Evolutionary conservation across 2,113 vertebrate species (phyloP), one percentile per base, ranked within the genome.

Genomic region (Alethe diademata): DNA sequence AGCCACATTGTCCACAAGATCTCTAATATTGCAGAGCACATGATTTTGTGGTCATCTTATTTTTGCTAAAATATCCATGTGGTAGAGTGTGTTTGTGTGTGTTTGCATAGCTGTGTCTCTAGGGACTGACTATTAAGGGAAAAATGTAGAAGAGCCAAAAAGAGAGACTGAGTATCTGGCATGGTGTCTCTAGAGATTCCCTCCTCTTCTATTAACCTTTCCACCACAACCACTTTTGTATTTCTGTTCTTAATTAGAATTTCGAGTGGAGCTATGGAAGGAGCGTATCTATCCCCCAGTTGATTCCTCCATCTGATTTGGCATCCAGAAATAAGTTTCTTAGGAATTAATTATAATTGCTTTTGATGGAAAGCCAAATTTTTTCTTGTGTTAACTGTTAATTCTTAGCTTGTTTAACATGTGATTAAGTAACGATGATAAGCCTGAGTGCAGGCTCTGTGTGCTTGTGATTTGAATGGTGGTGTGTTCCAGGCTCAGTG

Each of bases 331-430:
- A 96, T 90, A 93, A 16, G 2, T 97, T 97, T 97, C 95, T 94
- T 91, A 90, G 96, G 93, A 97, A 97, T 98, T 97, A 98, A 98
- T 98, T 98, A 97, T 98, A 97, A 98, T 97, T 97, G 94, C 94
- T 96, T 97, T 97, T 97, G 97, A 98, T 94, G 96, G 95, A 96
- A 97, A 97, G 96, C 96, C 94, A 93, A 94, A n/a, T 97, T 87
- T 94, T 96, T 96, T 97, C 95, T 92, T 96, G 93, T 94, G 94
- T 95, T 97, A 95, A 94, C 94, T 96, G 86, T 92, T 98, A 93
- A 96, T 95, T 95, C 84, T 90, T 96, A 96, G 53, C 92, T 97
- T 42, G 24, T 96, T 97, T 96, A 95, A 84, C 94, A 93, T 90
- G 89, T 96, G 95, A 95, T 96, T 97, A 97, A 92, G 70, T 89